Evolutionary conservation across 2,888 invertebrate genomes (phyloP), one percentile per base, ranked within the genome.

Genomic region (Eupsilia transversa): DNA sequence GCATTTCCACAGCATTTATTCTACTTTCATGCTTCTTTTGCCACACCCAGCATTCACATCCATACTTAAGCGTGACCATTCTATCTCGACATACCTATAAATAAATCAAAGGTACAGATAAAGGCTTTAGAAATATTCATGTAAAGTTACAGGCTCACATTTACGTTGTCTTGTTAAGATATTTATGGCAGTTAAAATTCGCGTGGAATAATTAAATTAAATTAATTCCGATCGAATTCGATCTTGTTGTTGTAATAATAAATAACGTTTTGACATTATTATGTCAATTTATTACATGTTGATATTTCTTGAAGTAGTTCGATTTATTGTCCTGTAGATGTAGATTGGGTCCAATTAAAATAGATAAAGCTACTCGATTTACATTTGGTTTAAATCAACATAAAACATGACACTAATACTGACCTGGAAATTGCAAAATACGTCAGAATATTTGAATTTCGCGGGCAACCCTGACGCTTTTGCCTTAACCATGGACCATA

Each of bases 201-300:
- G 41, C 59, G 74, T 74, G 59, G 77, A 74, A 80, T 80, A 77
- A 80, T 57, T 80, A 43, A 80, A 74, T 46, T 27, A 59, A 23
- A 80, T 80, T n/a, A 43, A 74, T 64, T 77, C 52, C 5, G 7
- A 64, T 74, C 43, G 63, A 30, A 46, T 59, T 46, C 17, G 23
- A 46, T 46, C 38, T 60, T 33, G 79, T 56, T 72, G 60, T 27
- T 76, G 76, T 38, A 80, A 52, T 43, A 49, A 63, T 77, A 63
- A 63, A 77, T 79, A 35, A 59, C 14, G 46, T 57, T 52, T 49
- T 52, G 57, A 59, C 59, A 80, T 64, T 74, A 54, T 20, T 52
- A 59, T 77, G 30, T 12, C 57, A n/a, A 27, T 57, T 74, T 52
- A 64, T 52, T 72, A 2, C 27, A 41, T 20, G 23, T 57, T 57